A percentile compares a stretch with the other conserved stretches of the same genome.
Evolutionary conservation across 2,113 vertebrate species (phyloP).

Genomic region (Myotis lucifugus): DNA sequence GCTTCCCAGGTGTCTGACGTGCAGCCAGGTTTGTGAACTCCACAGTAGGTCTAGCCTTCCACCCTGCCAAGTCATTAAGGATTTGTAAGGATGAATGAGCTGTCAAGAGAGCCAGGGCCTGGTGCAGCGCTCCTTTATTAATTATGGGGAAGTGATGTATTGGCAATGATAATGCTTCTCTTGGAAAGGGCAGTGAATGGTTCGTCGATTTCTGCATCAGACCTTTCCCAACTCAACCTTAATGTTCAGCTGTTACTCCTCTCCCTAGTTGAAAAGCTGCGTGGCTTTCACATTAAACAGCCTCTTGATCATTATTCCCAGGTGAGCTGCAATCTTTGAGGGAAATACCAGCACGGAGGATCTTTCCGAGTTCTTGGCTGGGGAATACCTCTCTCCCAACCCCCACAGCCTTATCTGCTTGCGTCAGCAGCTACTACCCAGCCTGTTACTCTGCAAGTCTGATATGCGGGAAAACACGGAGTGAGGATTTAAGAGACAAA

Average conservation of each 20-base stretch:
- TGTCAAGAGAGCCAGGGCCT: conserved; percentile 59
- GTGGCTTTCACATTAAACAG: neutral
- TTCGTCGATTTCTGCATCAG: conserved; percentile 74
- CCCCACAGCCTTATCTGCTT: neutral
- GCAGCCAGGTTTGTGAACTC: conserved; percentile 54
- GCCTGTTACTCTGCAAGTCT: neutral
- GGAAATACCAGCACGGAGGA: conserved; percentile 2
- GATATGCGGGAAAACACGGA: conserved; percentile 28
- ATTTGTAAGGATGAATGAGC: conserved; percentile 74
- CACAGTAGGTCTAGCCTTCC: conserved; percentile 46
- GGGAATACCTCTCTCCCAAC: neutral
- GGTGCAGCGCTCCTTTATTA: conserved; percentile 70
- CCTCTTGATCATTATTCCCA: conserved; percentile 43
- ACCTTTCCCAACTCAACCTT: conserved; percentile 28
- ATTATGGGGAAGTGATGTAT: conserved; percentile 75
- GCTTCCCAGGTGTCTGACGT: conserved; percentile 27
- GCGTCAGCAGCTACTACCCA: conserved; percentile 39
- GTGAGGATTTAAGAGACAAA: neutral
- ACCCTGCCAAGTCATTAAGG: conserved; percentile 68
- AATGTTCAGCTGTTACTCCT: conserved; percentile 52
- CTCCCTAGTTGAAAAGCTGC: conserved; percentile 35
- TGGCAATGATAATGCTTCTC: conserved; percentile 70
- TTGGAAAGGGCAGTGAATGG: conserved; percentile 73
- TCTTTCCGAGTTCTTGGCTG: neutral
- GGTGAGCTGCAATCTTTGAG: conserved; percentile 40